Conservation (phyloP, 2,797 vertebrate genomes). For the Gymnothorax javanicus region DNA sequence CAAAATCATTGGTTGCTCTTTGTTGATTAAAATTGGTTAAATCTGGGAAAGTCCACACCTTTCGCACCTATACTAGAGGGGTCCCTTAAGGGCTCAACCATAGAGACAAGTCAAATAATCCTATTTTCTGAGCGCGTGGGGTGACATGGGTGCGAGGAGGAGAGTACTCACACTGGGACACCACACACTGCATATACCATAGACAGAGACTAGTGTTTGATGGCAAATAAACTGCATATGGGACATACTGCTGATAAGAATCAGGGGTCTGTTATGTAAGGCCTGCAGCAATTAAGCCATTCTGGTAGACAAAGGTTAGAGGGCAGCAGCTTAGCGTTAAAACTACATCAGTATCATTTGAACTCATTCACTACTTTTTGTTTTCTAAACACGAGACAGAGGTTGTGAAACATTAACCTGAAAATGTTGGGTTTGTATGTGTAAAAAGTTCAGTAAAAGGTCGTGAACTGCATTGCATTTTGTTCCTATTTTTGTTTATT, state of each 20-base stretch:
- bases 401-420: not conserved
- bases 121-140: not conserved
- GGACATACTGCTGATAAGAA: slow-evolving; percentile 65
- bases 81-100: no score
- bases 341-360: not conserved
- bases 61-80: no score
- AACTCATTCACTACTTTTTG: not conserved
- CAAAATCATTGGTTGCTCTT: no score
- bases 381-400: not conserved
- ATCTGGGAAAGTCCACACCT: no score
- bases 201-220: slow-evolving; percentile 22
- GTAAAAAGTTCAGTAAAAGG: not conserved
- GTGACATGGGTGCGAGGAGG: not conserved
- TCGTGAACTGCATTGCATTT: not conserved
- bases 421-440: not conserved
- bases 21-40: no score
- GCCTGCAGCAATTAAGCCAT: slow-evolving; percentile 58
- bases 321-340: slow-evolving; percentile 37
- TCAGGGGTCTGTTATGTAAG: slow-evolving; percentile 66
- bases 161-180: not conserved
- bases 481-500: not conserved
- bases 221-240: slow-evolving; percentile 62
- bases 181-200: not conserved
- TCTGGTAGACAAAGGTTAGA: slow-evolving; percentile 62
- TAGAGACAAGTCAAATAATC: no score